Percentiles rank a stretch among this genome's conserved stretches.
phyloP scores from a whole-genome alignment of 1,140 invertebrate genomes.

The Sminthurides bifidus region DNA sequence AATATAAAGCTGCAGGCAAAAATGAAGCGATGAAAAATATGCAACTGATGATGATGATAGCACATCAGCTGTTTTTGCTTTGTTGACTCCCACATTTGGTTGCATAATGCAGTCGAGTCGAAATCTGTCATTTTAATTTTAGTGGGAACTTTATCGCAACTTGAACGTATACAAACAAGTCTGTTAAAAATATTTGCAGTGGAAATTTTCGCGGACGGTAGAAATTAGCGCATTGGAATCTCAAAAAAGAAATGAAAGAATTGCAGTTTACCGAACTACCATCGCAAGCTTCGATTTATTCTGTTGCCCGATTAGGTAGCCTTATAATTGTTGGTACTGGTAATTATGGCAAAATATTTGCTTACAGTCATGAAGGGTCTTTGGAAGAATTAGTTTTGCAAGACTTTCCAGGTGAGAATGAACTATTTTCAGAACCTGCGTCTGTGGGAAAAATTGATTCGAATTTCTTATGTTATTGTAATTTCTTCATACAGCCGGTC shows the following conservation, averaged over 20 bases:
- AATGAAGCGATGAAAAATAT: too few relatives aligned
- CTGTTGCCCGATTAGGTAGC: slow-evolving; percentile 18
- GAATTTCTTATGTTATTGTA: neutral
- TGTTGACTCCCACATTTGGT: too few relatives aligned
- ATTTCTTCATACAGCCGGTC: neutral
- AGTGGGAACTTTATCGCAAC: too few relatives aligned
- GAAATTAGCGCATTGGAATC: too few relatives aligned
- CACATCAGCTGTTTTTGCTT: too few relatives aligned
- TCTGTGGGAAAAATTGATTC: neutral
- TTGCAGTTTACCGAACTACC: slow-evolving; percentile 22
- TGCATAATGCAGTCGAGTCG: too few relatives aligned
- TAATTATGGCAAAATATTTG: slow-evolving; percentile 22
- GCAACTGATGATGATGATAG: too few relatives aligned
- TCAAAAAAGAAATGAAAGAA: slow-evolving; percentile 15
- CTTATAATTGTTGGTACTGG: slow-evolving; percentile 18
- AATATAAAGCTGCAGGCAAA: too few relatives aligned
- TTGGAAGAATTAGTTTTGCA: slow-evolving; percentile 17
- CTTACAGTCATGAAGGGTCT: neutral
- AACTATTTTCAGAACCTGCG: neutral
- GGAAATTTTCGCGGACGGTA: too few relatives aligned
- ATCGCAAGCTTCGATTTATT: slow-evolving; percentile 27
- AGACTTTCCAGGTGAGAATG: slow-evolving; percentile 17
- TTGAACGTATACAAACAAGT: too few relatives aligned
- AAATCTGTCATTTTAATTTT: too few relatives aligned
- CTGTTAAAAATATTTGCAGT: too few relatives aligned